Conservation (phyloP, 2,113 vertebrate species). For the Zapornia atra region DNA sequence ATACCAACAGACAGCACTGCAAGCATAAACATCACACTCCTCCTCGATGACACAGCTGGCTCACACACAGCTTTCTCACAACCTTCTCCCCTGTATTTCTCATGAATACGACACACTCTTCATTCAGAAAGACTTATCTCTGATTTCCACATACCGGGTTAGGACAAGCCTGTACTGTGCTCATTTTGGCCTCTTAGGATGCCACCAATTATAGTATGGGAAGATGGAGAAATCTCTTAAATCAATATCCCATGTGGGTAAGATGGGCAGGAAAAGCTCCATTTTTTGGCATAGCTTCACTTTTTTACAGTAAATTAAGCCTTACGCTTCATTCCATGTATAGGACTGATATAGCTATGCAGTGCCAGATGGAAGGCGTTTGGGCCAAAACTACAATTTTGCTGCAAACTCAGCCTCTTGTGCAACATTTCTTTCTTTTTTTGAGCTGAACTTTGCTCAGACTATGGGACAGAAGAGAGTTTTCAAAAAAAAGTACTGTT, state of each 20-base stretch:
- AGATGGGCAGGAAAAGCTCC: neutral
- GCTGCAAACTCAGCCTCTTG: neutral
- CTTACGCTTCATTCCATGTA: neutral
- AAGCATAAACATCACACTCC: neutral
- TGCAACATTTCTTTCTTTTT: neutral
- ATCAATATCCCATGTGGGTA: neutral
- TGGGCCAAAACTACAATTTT: neutral
- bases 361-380: neutral
- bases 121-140: neutral
- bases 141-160: neutral
- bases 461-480: neutral
- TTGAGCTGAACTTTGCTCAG: neutral
- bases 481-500: neutral
- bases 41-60: fast-evolving
- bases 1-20: neutral
- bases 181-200: neutral
- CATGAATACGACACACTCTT: neutral
- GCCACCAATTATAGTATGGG: neutral
- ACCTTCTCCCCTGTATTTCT: neutral
- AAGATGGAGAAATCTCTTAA: neutral
- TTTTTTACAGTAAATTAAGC: neutral
- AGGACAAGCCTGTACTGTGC: neutral
- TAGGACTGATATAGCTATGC: neutral
- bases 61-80: neutral
- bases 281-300: fast-evolving